Evolutionary conservation across 2,888 invertebrate species (phyloP), one percentile per base, ranked within the genome.

Genomic region (Mythimna ferrago): DNA sequence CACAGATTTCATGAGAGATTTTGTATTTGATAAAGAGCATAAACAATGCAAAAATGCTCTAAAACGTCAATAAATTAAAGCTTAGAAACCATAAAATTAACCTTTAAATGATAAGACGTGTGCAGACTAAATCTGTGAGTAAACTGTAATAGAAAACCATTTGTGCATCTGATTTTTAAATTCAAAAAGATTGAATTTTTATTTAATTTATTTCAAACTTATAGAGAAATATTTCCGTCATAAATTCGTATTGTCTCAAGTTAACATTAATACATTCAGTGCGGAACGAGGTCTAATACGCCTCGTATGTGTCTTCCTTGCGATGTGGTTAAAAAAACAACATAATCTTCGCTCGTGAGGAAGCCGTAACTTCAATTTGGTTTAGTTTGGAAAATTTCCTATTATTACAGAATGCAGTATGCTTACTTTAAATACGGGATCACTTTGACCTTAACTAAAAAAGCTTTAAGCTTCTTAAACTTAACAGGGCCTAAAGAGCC

Each of bases 181-280:
- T 26, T 38, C 38, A 38, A 16, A 16, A n/a, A n/a, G 5, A n/a
- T 6, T 61, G 6, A 14, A 26, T 41, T 14, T 58, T 38, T 48
- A 38, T 51, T 56, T 51, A n/a, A 53, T 74, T 48, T 32, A 10
- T 56, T 21, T 44, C 6, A 35, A 65, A 61, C 7, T 19, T 11
- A 57, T 58, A 44, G 11, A 48, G 38, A 35, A 54, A 67, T 56
- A 61, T 51, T 51, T 51, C 11, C 19, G 0, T 10, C 19, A 54
- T 61, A 53, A 48, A 76, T 77, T 77, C n/a, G 19, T 16, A 61
- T 41, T 38, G 54, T 54, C 2, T 16, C 10, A 5, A 11, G 38
- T 44, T 16, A 38, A 65, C 11, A 56, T 44, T 16, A 38, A 65
- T 9, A 56, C 32, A 5, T 32, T 32, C 32, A 32, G 41, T 10